Percentiles rank a stretch among this genome's conserved stretches.
Conservation (phyloP, 37 sponge, comb jelly and placozoan genomes). For the Lycopodina hypogea region DNA sequence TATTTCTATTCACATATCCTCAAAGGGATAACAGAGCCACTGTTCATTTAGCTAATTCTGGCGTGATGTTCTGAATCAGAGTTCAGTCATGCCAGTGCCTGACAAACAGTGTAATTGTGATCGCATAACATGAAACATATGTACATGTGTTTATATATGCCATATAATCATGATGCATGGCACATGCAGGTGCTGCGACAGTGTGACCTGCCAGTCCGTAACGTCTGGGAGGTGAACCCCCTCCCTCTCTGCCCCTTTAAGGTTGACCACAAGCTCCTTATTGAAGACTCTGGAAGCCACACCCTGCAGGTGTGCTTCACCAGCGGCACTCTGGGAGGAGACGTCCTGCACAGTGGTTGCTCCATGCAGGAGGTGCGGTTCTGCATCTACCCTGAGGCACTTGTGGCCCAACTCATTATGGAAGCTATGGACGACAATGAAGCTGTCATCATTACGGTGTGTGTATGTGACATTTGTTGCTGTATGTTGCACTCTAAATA, state of each 20-base stretch:
- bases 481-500: not conserved
- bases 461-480: not conserved
- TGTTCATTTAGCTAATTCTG: too few relatives aligned
- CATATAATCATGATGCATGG: too few relatives aligned
- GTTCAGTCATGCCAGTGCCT: too few relatives aligned
- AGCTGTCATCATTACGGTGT: conserved; percentile 63
- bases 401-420: conserved; percentile 60
- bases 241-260: conserved; percentile 40
- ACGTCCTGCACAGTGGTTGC: conserved; percentile 49
- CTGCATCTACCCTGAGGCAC: conserved; percentile 67
- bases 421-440: conserved; percentile 70
- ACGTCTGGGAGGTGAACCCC: conserved; percentile 16
- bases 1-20: too few relatives aligned
- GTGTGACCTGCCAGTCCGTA: conserved; percentile 6
- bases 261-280: conserved; percentile 2
- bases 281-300: conserved; percentile 53
- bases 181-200: not conserved
- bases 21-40: too few relatives aligned
- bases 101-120: too few relatives aligned
- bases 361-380: conserved; percentile 70
- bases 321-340: conserved; percentile 67
- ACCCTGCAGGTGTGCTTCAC: conserved; percentile 79
- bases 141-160: too few relatives aligned
- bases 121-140: too few relatives aligned
- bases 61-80: too few relatives aligned